These are phyloP conservation scores for Ophioderma brevispina DNA, from an alignment of 35 echinoderm and acorn worm genomes.

Conservation along the genomic window DNA sequence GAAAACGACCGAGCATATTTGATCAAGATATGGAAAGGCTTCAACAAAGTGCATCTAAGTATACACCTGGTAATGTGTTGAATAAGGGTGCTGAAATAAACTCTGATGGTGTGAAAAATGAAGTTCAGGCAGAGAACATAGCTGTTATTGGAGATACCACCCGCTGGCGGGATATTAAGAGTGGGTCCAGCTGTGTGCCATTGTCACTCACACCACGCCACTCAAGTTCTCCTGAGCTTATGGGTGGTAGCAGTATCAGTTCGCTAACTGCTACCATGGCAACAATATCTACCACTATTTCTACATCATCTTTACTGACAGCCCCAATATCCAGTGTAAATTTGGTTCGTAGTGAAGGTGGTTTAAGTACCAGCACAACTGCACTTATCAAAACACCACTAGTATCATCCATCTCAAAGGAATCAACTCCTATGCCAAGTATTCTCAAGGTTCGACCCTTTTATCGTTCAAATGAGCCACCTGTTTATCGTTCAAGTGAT, in stretches of 20 bases:
- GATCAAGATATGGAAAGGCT: slow-evolving; percentile 79
- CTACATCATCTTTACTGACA: neutral
- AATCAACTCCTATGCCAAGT: neutral
- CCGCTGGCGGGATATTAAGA: neutral
- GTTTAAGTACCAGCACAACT: neutral
- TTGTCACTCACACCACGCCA: neutral
- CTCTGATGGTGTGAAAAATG: neutral
- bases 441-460: neutral
- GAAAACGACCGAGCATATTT: slow-evolving; percentile 91
- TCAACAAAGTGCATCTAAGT: slow-evolving; percentile 47
- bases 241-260: neutral
- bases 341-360: neutral
- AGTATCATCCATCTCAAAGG: neutral
- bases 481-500: neutral
- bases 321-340: neutral
- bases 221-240: neutral
- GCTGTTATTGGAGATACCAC: neutral
- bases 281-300: neutral
- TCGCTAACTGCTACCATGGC: neutral
- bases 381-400: neutral
- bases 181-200: neutral
- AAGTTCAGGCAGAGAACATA: neutral
- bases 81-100: neutral
- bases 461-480: neutral
- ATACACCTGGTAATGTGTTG: neutral